These are phyloP conservation scores for Leptinotarsa lineolata DNA, from an alignment of 1,140 invertebrate genomes.

Conservation along the genomic window DNA sequence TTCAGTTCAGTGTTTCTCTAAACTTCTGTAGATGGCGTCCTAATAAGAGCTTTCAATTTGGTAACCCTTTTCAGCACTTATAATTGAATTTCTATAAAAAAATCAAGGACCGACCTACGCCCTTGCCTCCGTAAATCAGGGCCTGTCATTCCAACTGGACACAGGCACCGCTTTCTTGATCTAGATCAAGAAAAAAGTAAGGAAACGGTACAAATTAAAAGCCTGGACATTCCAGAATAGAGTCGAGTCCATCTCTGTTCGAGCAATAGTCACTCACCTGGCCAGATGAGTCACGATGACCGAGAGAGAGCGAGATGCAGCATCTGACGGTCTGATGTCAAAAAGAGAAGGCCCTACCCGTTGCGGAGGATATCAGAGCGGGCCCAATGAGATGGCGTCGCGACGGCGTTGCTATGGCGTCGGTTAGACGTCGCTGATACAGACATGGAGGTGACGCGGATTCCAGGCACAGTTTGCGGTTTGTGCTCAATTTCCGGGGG, in stretches of 20 bases:
- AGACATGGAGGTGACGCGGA: conserved; percentile 18
- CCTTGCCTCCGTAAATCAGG: too few species aligned
- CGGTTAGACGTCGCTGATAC: conserved; percentile 22
- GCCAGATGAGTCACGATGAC: conserved; percentile 25
- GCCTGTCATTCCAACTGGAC: too few species aligned
- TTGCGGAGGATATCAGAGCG: conserved; percentile 14
- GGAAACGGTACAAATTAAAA: too few species aligned
- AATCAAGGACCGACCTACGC: too few species aligned
- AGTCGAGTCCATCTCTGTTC: not conserved
- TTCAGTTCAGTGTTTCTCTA: too few species aligned
- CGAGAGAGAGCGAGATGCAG: conserved; percentile 13
- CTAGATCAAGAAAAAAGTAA: too few species aligned
- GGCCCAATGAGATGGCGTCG: conserved; percentile 27
- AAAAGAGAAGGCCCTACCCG: conserved; percentile 12
- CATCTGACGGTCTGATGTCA: conserved; percentile 3
- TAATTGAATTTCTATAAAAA: too few species aligned
- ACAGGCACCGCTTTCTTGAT: too few species aligned
- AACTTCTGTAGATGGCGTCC: too few species aligned
- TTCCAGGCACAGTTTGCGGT: not conserved
- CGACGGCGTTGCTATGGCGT: conserved; percentile 13
- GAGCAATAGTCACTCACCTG: not conserved
- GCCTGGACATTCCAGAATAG: too few species aligned
- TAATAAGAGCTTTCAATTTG: too few species aligned
- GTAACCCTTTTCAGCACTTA: too few species aligned
- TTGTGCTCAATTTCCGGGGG: not conserved